These are phyloP conservation scores for Hanleya hanleyi DNA, from an alignment of 2,888 invertebrate genomes.

Conservation along the genomic window DNA sequence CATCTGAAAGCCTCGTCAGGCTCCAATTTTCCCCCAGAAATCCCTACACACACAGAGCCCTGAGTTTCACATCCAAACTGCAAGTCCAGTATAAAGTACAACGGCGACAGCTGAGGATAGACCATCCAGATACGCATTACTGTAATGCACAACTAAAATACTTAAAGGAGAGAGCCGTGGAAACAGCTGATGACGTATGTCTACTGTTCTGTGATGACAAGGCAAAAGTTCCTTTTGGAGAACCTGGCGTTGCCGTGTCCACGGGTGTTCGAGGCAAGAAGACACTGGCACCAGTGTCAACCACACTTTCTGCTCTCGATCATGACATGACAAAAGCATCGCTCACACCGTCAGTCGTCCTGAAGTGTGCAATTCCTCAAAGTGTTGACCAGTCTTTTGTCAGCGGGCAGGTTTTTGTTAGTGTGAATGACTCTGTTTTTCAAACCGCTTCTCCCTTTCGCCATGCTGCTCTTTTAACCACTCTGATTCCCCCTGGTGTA, in stretches of 20 bases:
- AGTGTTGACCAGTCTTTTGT: conserved; percentile 27
- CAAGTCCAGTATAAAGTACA: conserved; percentile 38
- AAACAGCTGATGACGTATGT: conserved; percentile 8
- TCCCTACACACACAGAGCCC: conserved; percentile 29
- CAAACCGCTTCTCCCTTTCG: conserved; percentile 29
- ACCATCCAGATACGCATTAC: conserved; percentile 34
- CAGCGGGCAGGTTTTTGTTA: conserved; percentile 19
- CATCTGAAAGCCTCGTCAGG: conserved; percentile 34
- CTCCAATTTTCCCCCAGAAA: conserved; percentile 41
- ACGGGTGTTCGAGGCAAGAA: conserved; percentile 35
- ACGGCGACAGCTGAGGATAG: conserved; percentile 26
- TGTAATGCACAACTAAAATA: conserved; percentile 35
- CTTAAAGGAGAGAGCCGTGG: conserved; percentile 26
- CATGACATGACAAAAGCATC: conserved; percentile 33
- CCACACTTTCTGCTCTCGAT: conserved; percentile 30
- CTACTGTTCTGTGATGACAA: conserved; percentile 40
- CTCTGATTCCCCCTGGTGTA: no score
- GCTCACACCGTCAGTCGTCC: conserved; percentile 31
- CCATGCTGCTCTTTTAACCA: conserved; percentile 27
- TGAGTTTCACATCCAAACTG: conserved; percentile 31
- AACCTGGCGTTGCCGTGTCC: conserved; percentile 24
- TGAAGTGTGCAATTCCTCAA: conserved; percentile 20
- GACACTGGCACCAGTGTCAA: conserved; percentile 16
- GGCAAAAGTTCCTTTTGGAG: conserved; percentile 33
- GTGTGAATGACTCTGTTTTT: conserved; percentile 34